A percentile compares a stretch with the other conserved stretches of the same genome.
Conservation (phyloP, 2,113 vertebrate genomes). For the Calyptommatus sinebrachiatus region DNA sequence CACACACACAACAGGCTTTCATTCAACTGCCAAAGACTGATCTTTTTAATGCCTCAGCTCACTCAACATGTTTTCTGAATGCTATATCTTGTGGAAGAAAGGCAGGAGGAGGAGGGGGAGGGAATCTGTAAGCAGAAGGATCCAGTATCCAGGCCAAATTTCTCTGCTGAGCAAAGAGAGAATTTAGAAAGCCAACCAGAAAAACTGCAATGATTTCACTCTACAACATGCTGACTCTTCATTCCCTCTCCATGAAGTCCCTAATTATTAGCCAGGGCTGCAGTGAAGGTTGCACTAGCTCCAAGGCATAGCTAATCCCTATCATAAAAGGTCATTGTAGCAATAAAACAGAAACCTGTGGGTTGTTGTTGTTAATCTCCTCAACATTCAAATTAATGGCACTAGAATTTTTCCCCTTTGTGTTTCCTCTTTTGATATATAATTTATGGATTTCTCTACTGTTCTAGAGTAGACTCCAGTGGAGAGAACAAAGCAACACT, state of each 20-base stretch:
- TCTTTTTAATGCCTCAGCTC: constrained; percentile 80
- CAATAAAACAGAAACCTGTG: constrained; percentile 76
- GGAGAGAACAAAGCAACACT: no score
- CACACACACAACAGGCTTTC: constrained; percentile 78
- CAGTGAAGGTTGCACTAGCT: constrained; percentile 65
- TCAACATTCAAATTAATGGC: constrained; percentile 69
- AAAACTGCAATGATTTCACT: constrained; percentile 69
- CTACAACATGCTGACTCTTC: constrained; percentile 70
- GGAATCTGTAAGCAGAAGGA: constrained; percentile 25
- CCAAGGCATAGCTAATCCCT: constrained; percentile 72
- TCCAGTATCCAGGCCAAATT: constrained; percentile 61
- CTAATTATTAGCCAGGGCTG: constrained; percentile 60
- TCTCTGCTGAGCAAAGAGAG: constrained; percentile 36
- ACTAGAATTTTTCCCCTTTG: constrained; percentile 63
- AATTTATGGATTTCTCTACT: neutral
- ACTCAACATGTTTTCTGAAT: constrained; percentile 78
- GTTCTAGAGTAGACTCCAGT: no score
- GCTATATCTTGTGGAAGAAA: constrained; percentile 62
- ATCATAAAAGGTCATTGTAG: constrained; percentile 78
- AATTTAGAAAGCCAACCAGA: constrained; percentile 69
- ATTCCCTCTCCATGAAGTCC: constrained; percentile 22
- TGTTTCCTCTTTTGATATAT: constrained; percentile 63
- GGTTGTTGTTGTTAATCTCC: constrained; percentile 71
- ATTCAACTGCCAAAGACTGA: constrained; percentile 79
- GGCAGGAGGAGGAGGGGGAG: neutral